A percentile compares a stretch with the other conserved stretches of the same genome.
Conservation (phyloP, 1,140 invertebrate genomes). For the Pseudomyrmex sp. region DNA sequence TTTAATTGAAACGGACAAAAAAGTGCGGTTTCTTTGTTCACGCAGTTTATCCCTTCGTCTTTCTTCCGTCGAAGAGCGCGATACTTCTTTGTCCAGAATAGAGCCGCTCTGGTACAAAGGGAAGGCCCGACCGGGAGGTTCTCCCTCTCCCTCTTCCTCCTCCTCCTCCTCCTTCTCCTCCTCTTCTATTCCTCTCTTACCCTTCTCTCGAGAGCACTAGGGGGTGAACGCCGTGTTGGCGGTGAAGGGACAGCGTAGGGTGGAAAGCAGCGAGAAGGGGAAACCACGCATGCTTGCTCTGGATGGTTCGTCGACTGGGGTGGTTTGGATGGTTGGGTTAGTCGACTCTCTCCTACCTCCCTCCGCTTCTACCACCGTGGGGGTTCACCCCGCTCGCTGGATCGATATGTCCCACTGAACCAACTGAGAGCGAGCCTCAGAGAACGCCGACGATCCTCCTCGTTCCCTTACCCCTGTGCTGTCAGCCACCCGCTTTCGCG, state of each 20-base stretch:
- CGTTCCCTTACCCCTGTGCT: conserved; percentile 5
- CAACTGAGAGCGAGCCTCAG: conserved; percentile 67
- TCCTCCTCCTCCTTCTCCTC: neutral
- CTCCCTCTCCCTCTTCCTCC: no score
- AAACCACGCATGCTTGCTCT: conserved; percentile 64
- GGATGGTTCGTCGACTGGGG: conserved; percentile 65
- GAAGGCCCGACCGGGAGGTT: conserved; percentile 12
- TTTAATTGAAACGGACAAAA: conserved; percentile 67
- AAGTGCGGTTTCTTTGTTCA: conserved; percentile 65
- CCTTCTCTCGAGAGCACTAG: neutral
- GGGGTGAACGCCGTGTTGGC: conserved; percentile 41
- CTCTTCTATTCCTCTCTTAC: neutral
- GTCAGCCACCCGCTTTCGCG: conserved; percentile 50
- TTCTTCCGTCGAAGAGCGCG: conserved; percentile 45
- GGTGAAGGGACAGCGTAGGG: conserved; percentile 38
- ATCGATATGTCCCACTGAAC: conserved; percentile 75
- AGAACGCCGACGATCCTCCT: conserved; percentile 14
- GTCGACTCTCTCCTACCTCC: conserved; percentile 21
- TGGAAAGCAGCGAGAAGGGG: conserved; percentile 25
- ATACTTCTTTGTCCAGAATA: conserved; percentile 64
- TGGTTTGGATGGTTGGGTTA: conserved; percentile 62
- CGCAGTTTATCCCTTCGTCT: conserved; percentile 27
- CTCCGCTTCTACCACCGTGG: neutral
- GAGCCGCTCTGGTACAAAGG: conserved; percentile 59
- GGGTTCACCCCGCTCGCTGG: conserved; percentile 48